Conservation (phyloP, 2,113 vertebrate genomes). For the Orthonyx spaldingii region DNA sequence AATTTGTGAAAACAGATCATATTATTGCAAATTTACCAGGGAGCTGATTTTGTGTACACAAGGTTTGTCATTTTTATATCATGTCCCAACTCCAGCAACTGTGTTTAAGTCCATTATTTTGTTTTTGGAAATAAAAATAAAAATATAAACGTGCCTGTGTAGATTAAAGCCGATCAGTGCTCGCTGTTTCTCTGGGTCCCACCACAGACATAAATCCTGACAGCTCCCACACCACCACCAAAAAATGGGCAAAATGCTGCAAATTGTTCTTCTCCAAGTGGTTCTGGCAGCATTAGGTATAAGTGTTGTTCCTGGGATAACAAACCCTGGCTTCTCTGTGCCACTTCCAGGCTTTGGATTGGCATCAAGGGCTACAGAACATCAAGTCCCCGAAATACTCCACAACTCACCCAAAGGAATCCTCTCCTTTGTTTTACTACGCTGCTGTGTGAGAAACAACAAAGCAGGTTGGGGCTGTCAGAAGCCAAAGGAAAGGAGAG, state of each 20-base stretch:
- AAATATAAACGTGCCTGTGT: not conserved
- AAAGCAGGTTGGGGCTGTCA: not conserved
- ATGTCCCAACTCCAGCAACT: not conserved
- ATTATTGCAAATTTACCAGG: not conserved
- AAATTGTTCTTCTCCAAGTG: not conserved
- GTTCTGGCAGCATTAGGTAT: not conserved
- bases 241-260: not conserved
- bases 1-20: not conserved
- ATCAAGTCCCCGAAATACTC: not conserved
- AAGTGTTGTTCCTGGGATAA: not conserved
- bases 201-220: not conserved
- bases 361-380: not conserved
- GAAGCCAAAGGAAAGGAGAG: not conserved
- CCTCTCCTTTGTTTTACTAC: not conserved
- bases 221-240: fast-evolving
- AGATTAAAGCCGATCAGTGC: not conserved
- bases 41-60: not conserved
- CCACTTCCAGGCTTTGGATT: not conserved
- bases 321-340: not conserved
- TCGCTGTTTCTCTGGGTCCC: not conserved
- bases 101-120: not conserved
- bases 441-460: not conserved
- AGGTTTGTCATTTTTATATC: not conserved
- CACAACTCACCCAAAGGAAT: not conserved
- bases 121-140: not conserved